Evolutionary conservation across 2,888 invertebrate genomes (phyloP), one percentile per base, ranked within the genome.

Genomic region (Drosophila sordidula): DNA sequence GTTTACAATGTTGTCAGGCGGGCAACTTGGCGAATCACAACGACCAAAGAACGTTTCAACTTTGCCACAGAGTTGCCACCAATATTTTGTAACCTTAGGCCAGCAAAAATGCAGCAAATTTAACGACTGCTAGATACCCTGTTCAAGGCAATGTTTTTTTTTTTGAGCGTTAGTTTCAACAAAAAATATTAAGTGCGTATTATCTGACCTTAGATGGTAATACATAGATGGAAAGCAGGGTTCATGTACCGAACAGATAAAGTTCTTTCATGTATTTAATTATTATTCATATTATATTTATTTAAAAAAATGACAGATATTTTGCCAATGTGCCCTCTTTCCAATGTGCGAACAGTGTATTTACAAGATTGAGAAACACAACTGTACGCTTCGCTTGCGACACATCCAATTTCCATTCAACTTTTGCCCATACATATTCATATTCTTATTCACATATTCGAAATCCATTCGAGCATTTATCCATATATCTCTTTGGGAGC

Each of bases 401-500:
- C 47, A 46, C 54, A 61, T 50, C 61, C 49, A 32, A 57, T 56
- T 56, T 29, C 59, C 54, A 68, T 64, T 57, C 52, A 47, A 44
- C 66, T 52, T 26, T 12, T 29, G 61, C 36, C 56, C 51, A 66
- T 61, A 32, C 54, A 14, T 16, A 54, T 52, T 61, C 41, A 16
- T 16, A 62, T 45, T 39, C 63, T 39, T 45, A 56, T 32, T 56
- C 59, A 38, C 45, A 73, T 49, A 75, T 63, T 44, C 50, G 4
- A 51, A 18, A 50, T 50, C 38, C 57, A 47, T 41, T 50, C 56
- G 44, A 36, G 67, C 63, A 55, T 75, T 59, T 58, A 70, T 67
- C 51, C 76, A 77, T 57, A 46, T 62, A 64, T 70, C 68, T 45
- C 11, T 49, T 58, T 62, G 57, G 51, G 50, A 55, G 38, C 81